Evolutionary conservation across 2,888 invertebrate genomes (phyloP).

Genomic region (Salpingus planirostris): DNA sequence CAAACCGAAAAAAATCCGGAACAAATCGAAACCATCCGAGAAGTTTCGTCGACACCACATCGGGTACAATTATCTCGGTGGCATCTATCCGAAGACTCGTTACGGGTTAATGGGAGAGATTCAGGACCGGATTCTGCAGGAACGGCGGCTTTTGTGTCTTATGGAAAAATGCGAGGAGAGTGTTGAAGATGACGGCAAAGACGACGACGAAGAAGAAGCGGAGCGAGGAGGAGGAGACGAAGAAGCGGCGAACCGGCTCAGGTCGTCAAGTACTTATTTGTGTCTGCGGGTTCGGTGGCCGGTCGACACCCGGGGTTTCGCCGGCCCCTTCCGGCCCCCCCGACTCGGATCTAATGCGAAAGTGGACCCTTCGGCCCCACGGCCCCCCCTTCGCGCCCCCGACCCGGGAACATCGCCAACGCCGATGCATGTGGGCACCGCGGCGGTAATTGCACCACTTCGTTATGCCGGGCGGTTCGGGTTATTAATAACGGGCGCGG

Average conservation of each 20-base stretch:
- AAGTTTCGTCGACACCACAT: too few relatives aligned
- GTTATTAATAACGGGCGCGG: too few relatives aligned
- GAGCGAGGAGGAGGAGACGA: too few relatives aligned
- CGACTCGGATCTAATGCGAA: constrained; percentile 14
- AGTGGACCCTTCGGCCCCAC: constrained; percentile 16
- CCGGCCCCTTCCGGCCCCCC: constrained; percentile 21
- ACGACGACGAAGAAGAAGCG: background rate
- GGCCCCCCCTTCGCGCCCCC: constrained; percentile 4
- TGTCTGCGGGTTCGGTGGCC: constrained; percentile 39
- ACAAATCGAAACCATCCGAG: too few relatives aligned
- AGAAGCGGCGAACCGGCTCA: constrained; percentile 13
- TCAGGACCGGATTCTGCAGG: too few relatives aligned
- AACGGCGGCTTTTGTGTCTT: too few relatives aligned
- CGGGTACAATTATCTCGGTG: too few relatives aligned
- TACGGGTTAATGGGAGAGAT: too few relatives aligned
- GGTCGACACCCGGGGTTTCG: constrained; percentile 34
- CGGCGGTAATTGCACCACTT: constrained; percentile 10
- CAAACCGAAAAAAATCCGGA: too few relatives aligned
- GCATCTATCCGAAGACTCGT: too few relatives aligned
- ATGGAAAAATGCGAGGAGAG: constrained; percentile 5
- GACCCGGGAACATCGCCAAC: constrained; percentile 11
- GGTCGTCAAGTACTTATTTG: constrained; percentile 21
- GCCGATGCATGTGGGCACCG: constrained; percentile 6
- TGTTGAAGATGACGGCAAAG: constrained; percentile 1
- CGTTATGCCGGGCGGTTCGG: too few relatives aligned